Base-by-base conservation (phyloP, 2,888 invertebrate genomes). In the Nemotelus pantherinus region DNA sequence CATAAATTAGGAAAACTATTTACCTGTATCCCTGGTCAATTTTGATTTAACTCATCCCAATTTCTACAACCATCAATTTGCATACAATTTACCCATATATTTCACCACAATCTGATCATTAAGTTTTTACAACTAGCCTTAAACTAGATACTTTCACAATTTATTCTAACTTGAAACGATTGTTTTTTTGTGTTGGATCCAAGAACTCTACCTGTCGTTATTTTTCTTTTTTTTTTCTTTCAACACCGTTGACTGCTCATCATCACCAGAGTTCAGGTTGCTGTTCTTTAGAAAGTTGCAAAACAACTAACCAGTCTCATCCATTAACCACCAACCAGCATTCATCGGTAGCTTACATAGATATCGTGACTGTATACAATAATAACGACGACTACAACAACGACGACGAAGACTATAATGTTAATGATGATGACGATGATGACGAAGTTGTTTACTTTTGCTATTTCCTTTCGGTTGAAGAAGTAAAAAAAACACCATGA, bases 211-310 rank as follows among this genome's bases (percentile, higher is more conserved):
- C 25, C 25, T 25, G 25, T 25, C 25, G 25, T 25, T 25, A 25
- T 53, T 53, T n/a, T 53, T 2, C n/a, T 53, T 2, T 53, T n/a
- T n/a, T n/a, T 53, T 53, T 53, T 53, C n/a, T 53, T 53, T 10
- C n/a, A 10, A 10, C n/a, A n/a, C n/a, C 53, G 2, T 53, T 2
- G 2, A 2, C n/a, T 53, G 7, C n/a, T 58, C 58, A 63, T 43
- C 63, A 63, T 63, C 63, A 41, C 63, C 7, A 57, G n/a, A 63
- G n/a, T 58, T 25, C 25, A 43, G 7, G 63, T 63, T 70, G 53
- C 43, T 48, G 55, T 70, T 70, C 55, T 70, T 70, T 70, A 53
- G 70, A 70, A 70, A 70, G 70, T 70, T 70, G 70, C 53, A 70
- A 70, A 70, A 70, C 70, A 55, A 25, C 25, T 25, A 25, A 25